A percentile compares a stretch with the other conserved stretches of the same genome.
These are phyloP conservation scores for Aphelenchoides avenae DNA, from an alignment of 1,140 invertebrate species.

Conservation along the genomic window DNA sequence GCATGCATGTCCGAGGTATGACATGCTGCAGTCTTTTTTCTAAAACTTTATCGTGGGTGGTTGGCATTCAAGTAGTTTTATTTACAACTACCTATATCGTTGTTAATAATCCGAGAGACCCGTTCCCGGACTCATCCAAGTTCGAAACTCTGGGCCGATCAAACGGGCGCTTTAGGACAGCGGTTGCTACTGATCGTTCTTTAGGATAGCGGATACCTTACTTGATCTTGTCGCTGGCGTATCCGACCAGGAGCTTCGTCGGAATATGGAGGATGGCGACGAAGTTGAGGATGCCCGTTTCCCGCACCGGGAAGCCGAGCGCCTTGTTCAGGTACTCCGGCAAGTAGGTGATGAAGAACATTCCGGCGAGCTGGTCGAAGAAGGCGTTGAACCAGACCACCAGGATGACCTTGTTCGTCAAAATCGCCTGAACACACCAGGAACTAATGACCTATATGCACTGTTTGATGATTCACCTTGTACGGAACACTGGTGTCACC, in stretches of 20 bases:
- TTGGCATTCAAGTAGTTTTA: no score
- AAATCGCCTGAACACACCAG: constrained; percentile 1
- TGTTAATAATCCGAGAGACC: no score
- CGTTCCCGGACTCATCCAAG: no score
- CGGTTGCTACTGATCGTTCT: no score
- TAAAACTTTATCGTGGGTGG: no score
- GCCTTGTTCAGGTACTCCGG: constrained; percentile 25
- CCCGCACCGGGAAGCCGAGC: constrained; percentile 20
- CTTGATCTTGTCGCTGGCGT: constrained; percentile 21
- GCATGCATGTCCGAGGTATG: no score
- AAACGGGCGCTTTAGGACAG: no score
- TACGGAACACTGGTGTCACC: constrained; percentile 16
- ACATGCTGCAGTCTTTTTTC: no score
- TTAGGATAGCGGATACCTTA: no score
- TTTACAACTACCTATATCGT: no score
- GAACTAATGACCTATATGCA: constrained; percentile 7
- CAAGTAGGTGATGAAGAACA: constrained; percentile 22
- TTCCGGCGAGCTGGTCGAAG: constrained; percentile 11
- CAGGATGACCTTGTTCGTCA: constrained; percentile 3
- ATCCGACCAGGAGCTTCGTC: constrained; percentile 4
- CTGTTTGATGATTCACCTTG: constrained; percentile 1
- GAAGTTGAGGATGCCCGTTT: no score
- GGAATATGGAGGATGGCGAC: constrained; percentile 10
- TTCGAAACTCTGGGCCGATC: no score
- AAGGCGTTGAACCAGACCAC: constrained; percentile 25